Evolutionary conservation across 1,140 invertebrate genomes (phyloP).

Genomic region (Caerostris darwini): DNA sequence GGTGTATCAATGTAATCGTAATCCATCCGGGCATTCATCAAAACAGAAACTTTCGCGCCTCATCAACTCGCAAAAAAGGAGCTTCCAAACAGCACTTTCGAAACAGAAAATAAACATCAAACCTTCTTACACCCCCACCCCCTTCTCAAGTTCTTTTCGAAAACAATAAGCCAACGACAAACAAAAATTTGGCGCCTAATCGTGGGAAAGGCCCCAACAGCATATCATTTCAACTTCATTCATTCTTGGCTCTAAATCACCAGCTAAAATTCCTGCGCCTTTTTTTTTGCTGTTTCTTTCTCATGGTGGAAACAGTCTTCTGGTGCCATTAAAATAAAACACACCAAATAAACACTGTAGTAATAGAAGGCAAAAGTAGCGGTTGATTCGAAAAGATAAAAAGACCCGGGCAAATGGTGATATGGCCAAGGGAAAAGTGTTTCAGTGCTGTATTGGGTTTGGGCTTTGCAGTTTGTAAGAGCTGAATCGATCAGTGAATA

Average conservation of each 20-base stretch:
- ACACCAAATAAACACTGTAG: background rate
- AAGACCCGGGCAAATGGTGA: background rate
- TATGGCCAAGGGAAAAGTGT: background rate
- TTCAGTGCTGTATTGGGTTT: background rate
- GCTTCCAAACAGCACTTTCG: background rate
- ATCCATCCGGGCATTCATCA: constrained; percentile 5
- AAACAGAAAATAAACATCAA: background rate
- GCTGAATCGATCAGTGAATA: background rate
- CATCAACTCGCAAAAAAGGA: background rate
- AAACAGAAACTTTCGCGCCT: background rate
- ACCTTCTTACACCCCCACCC: background rate
- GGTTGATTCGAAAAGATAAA: background rate
- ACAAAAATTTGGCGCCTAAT: constrained; percentile 43
- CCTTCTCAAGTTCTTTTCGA: no score
- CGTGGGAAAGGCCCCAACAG: background rate
- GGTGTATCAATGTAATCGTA: background rate
- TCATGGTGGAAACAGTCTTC: background rate
- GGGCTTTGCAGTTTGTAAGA: background rate
- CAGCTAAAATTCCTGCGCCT: background rate
- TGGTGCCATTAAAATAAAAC: constrained; percentile 17
- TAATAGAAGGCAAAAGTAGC: background rate
- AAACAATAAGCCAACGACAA: background rate
- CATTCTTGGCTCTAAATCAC: constrained; percentile 26
- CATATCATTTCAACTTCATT: constrained; percentile 38
- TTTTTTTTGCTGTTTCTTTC: background rate